These are phyloP conservation scores for Dryoscopus gambensis DNA, from an alignment of 2,113 vertebrate genomes.

Conservation along the genomic window DNA sequence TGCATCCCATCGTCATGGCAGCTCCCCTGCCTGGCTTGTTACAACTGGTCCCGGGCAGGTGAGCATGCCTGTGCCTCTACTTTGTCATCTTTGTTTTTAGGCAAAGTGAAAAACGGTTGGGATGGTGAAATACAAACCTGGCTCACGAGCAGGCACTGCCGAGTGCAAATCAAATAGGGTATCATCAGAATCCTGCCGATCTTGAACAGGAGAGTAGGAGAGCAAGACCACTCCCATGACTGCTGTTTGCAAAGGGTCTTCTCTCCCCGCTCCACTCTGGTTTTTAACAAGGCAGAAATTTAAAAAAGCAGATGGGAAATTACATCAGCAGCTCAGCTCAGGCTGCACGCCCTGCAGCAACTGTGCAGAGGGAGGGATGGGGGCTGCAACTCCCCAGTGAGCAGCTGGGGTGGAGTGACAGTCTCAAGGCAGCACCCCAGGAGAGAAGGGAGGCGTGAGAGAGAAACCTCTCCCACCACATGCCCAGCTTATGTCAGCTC, in stretches of 20 bases:
- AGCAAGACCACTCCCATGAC: neutral
- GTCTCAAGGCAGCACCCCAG: neutral
- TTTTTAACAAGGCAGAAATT: constrained; percentile 2
- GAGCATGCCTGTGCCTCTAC: neutral
- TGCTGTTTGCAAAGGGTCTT: neutral
- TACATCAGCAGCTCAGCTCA: constrained; percentile 35
- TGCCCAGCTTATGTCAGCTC: neutral
- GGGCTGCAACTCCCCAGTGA: neutral
- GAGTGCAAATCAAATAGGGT: neutral
- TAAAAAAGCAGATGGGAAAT: constrained; percentile 55
- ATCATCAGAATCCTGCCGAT: neutral
- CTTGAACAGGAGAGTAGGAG: neutral
- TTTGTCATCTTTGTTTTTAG: neutral
- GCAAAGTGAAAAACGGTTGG: neutral
- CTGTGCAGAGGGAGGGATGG: neutral
- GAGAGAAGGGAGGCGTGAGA: neutral
- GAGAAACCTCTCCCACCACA: constrained; percentile 9
- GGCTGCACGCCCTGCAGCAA: constrained; percentile 10
- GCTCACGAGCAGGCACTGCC: neutral
- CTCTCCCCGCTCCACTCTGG: neutral
- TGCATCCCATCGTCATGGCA: neutral
- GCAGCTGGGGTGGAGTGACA: neutral
- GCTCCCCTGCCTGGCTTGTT: neutral
- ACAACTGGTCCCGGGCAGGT: neutral
- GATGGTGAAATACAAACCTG: constrained; percentile 10